Conservation (phyloP, 2,888 invertebrate species). For the Caenorhabditis sulstoni region DNA sequence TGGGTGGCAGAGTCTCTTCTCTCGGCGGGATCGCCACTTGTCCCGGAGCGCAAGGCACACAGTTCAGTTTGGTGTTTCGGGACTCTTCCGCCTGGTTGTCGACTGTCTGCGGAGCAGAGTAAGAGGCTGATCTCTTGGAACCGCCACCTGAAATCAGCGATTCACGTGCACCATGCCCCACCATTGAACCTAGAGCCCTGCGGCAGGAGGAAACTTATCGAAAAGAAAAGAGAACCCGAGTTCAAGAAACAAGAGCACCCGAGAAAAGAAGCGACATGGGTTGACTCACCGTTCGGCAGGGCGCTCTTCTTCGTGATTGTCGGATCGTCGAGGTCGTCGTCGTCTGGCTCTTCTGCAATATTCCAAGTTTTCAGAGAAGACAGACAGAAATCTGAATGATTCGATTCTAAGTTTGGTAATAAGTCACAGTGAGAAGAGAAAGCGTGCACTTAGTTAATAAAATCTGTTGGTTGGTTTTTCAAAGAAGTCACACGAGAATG, state of each 20-base stretch:
- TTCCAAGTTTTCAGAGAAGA: background rate
- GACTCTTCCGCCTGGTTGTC: slow-evolving; percentile 56
- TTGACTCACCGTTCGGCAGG: slow-evolving; percentile 42
- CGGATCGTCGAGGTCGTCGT: slow-evolving; percentile 32
- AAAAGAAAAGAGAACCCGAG: slow-evolving; percentile 17
- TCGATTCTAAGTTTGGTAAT: no score
- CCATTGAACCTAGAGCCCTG: slow-evolving; percentile 42
- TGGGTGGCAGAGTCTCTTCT: slow-evolving; percentile 44
- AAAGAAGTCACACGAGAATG: background rate
- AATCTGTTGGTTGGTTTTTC: background rate
- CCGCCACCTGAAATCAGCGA: slow-evolving; percentile 43
- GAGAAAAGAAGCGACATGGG: background rate
- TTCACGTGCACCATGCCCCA: slow-evolving; percentile 56
- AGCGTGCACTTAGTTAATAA: background rate
- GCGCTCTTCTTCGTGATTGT: slow-evolving; percentile 22
- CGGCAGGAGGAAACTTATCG: slow-evolving; percentile 42
- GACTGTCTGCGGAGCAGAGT: slow-evolving; percentile 35
- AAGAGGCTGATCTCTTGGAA: slow-evolving; percentile 40
- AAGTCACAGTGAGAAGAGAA: background rate
- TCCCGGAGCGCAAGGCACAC: slow-evolving; percentile 58
- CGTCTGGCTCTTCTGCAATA: slow-evolving; percentile 50
- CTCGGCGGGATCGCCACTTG: slow-evolving; percentile 39
- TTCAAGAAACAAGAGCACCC: slow-evolving; percentile 27
- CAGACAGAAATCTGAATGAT: no score
- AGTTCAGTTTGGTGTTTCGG: slow-evolving; percentile 49